Conservation (phyloP, 2,888 invertebrate species). For the Chironomus tentans region DNA sequence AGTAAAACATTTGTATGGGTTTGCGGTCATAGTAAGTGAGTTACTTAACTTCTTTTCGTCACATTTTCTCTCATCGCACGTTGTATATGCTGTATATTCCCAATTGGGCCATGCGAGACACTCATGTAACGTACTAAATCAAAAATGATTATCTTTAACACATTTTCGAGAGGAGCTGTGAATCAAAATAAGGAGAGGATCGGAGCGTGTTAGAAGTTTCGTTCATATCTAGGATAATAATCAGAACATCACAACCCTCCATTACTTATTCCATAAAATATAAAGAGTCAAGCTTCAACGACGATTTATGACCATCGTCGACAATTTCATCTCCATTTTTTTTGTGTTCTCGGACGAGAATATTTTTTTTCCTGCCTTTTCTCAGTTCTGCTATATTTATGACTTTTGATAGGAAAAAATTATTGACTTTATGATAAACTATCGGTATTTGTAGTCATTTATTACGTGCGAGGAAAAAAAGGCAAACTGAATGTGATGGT, state of each 20-base stretch:
- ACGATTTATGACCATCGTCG: conserved; percentile 14
- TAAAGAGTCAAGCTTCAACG: background rate
- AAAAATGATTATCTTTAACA: conserved; percentile 20
- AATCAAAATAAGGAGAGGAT: background rate
- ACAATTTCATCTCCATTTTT: background rate
- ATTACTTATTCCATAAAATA: background rate
- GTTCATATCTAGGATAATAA: background rate
- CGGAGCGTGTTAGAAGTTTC: background rate
- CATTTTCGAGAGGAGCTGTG: background rate
- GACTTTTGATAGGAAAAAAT: conserved; percentile 22
- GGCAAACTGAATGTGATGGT: no score
- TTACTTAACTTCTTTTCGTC: no score
- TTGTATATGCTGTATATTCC: no score
- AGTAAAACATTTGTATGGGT: no score
- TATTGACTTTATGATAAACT: conserved; percentile 27
- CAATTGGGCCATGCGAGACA: background rate
- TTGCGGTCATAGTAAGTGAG: no score
- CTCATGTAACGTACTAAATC: conserved; percentile 14
- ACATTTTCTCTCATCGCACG: no score
- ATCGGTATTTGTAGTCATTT: conserved; percentile 15
- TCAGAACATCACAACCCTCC: conserved; percentile 2
- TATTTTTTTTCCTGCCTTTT: background rate
- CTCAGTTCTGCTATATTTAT: conserved; percentile 13
- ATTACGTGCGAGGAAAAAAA: background rate
- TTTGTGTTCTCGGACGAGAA: background rate